Evolutionary conservation across 2,888 invertebrate species (phyloP), one percentile per base, ranked within the genome.

Genomic region (Terebella lapidaria): DNA sequence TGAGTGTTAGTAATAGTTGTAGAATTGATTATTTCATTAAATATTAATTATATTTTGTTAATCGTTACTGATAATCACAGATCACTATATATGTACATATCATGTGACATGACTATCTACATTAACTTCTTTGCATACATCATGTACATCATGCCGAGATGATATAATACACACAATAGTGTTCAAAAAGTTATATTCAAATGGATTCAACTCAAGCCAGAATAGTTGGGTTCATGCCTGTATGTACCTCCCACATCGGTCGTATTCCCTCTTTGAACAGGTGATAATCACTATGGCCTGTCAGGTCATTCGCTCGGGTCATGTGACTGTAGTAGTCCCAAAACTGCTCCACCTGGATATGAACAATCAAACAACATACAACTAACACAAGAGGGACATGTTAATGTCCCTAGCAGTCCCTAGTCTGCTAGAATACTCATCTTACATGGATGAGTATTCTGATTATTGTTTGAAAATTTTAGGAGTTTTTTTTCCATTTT

Each of bases 261-360:
- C 94, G 92, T 74, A 99, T 95, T 70, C 96, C 97, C 73, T 94
- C 87, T 85, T 97, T 97, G 83, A 99, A 99, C 63, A 99, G 86
- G 82, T 96, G 96, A 75, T 95, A 88, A 83, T 97, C 95, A 74
- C 93, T 83, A 74, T 92, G 92, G 22, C 92, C 90, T 49, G 90
- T 89, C 72, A 97, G 85, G 74, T 96, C 92, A 60, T 90, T 88
- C 56, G 96, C 92, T 73, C 94, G 87, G 68, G 89, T 87, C 74
- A 96, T 84, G 83, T 95, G 94, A 79, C 91, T 88, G 84, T 97
- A 97, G 64, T 94, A 84, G 42, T 89, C 88, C 97, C 97, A 99
- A 87, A 96, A 99, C 83, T 96, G 95, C 83, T 99, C 96, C 64
- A 97, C 95, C 81, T 81, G 61, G n/a, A 15, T 58, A 62, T 49